Evolutionary conservation across 2,113 vertebrate genomes (phyloP).

Genomic region (Henicopernis longicauda): DNA sequence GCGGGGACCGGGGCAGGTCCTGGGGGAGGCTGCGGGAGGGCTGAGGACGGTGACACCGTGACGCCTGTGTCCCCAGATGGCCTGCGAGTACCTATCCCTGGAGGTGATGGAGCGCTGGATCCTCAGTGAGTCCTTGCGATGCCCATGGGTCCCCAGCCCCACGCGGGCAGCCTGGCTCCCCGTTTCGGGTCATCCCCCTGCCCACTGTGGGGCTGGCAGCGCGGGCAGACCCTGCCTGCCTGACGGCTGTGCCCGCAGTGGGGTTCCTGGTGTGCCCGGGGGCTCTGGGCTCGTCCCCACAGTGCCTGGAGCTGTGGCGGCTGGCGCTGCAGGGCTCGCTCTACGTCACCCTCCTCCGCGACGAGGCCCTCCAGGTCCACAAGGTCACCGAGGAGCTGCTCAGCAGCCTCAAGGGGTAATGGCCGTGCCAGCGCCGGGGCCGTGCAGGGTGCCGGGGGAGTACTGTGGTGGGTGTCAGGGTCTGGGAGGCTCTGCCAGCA

Average conservation of each 20-base stretch:
- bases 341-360: conserved; percentile 83
- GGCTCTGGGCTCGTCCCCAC: conserved; percentile 75
- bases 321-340: conserved; percentile 83
- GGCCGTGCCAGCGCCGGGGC: neutral
- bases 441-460: neutral
- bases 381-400: conserved; percentile 87
- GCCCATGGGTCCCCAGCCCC: neutral
- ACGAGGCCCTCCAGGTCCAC: conserved; percentile 84
- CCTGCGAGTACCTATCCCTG: conserved; percentile 90
- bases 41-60: neutral
- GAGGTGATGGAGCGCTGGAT: conserved; percentile 95
- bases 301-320: conserved; percentile 87
- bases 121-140: conserved; percentile 76
- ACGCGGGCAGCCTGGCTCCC: neutral
- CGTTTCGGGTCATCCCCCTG: rapidly evolving
- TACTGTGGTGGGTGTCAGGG: neutral
- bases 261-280: conserved; percentile 89
- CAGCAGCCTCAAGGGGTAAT: conserved; percentile 83
- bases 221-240: neutral
- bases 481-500: too few species aligned
- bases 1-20: rapidly evolving
- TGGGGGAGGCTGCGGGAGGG: neutral
- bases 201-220: rapidly evolving
- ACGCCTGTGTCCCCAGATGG: conserved; percentile 74
- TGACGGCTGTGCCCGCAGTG: conserved; percentile 61